A percentile compares a stretch with the other conserved stretches of the same genome.
Evolutionary conservation across 2,113 vertebrate genomes (phyloP).

Genomic region (Pholis gunnellus): DNA sequence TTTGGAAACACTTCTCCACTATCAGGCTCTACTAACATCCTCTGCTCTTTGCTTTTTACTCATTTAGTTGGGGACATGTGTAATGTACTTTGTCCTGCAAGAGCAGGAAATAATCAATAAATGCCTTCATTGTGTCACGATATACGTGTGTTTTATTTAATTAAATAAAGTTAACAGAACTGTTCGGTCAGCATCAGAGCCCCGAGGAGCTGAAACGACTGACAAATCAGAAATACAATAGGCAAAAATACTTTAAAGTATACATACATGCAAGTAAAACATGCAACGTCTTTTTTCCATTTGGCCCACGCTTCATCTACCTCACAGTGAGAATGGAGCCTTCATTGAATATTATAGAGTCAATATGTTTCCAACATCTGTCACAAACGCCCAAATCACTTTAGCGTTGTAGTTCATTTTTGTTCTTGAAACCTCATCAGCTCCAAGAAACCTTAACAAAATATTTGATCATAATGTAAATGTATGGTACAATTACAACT

Average conservation of each 20-base stretch:
- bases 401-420: too few species aligned
- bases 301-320: neutral
- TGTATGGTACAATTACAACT: neutral
- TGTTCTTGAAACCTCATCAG: too few species aligned
- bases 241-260: neutral
- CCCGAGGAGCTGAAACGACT: neutral
- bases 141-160: neutral
- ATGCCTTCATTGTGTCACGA: neutral
- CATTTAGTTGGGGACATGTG: neutral
- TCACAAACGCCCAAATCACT: neutral
- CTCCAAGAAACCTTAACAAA: neutral
- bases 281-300: neutral
- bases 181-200: neutral
- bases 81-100: neutral
- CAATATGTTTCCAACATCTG: neutral
- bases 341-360: neutral
- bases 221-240: neutral
- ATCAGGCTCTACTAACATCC: neutral
- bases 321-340: neutral
- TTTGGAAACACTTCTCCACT: neutral
- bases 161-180: neutral
- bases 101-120: neutral
- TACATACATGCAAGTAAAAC: neutral
- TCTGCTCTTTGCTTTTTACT: neutral
- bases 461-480: neutral